Percentiles rank a stretch among this genome's conserved stretches.
Conservation (phyloP, 2,113 vertebrate species). For the Pongo abelii region DNA sequence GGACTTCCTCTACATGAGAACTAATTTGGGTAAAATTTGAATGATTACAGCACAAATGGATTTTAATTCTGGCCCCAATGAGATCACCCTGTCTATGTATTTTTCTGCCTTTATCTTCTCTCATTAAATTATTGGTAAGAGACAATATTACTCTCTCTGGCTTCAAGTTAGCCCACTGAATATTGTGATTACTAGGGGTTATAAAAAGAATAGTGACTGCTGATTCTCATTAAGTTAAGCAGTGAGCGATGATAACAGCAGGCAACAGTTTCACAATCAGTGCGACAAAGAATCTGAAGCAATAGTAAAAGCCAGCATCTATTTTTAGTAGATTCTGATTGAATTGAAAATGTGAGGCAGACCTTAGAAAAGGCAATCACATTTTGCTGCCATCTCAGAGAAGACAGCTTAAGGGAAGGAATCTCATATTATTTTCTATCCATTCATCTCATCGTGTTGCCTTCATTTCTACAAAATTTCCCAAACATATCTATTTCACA, state of each 20-base stretch:
- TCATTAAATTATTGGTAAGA: constrained; percentile 48
- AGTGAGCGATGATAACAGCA: constrained; percentile 58
- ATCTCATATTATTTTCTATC: not conserved
- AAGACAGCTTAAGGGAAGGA: not conserved
- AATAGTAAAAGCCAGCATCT: constrained; percentile 66
- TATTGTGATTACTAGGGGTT: constrained; percentile 50
- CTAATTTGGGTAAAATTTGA: not conserved
- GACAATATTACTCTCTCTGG: constrained; percentile 13
- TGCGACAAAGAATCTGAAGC: constrained; percentile 43
- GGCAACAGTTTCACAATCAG: constrained; percentile 69
- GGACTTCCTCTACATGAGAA: not conserved
- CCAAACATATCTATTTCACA: not conserved
- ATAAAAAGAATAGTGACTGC: constrained; percentile 66
- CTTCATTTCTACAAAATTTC: not conserved
- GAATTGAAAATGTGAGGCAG: constrained; percentile 50
- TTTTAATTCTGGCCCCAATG: not conserved
- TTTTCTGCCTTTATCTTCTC: constrained; percentile 34
- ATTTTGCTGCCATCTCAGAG: constrained; percentile 55
- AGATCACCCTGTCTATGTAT: not conserved
- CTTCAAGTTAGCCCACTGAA: constrained; percentile 36
- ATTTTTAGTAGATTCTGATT: constrained; percentile 69
- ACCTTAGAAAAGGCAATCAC: constrained; percentile 50
- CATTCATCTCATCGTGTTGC: not conserved
- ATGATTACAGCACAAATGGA: not conserved
- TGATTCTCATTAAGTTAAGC: constrained; percentile 66